Evolutionary conservation across 2,888 invertebrate genomes (phyloP).

Genomic region (Erebia aethiops): DNA sequence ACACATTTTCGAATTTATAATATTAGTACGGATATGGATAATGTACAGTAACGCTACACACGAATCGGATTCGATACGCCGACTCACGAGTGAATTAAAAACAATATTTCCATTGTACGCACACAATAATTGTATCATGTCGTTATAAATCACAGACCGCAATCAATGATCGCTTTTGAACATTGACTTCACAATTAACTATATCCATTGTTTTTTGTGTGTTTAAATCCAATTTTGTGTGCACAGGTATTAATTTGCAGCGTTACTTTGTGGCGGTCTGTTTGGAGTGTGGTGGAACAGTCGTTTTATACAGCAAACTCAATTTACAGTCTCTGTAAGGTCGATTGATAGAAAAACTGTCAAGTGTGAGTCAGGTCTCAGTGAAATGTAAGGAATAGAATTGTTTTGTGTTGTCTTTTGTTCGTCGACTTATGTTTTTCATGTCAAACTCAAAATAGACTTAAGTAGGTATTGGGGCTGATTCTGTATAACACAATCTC

Average conservation of each 20-base stretch:
- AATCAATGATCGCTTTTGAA: conserved; percentile 12
- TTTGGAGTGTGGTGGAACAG: conserved; percentile 11
- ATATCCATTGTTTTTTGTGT: not conserved
- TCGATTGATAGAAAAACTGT: conserved; percentile 1
- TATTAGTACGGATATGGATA: too few relatives aligned
- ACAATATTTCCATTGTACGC: conserved; percentile 33
- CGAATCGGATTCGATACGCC: not conserved
- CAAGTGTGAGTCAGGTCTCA: too few relatives aligned
- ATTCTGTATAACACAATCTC: too few relatives aligned
- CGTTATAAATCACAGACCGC: conserved; percentile 23
- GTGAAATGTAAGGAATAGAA: too few relatives aligned
- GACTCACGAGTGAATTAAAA: conserved; percentile 22
- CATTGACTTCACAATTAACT: not conserved
- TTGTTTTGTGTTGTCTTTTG: too few relatives aligned
- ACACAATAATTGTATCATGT: conserved; percentile 27
- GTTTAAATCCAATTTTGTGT: conserved; percentile 2
- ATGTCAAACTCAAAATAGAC: too few relatives aligned
- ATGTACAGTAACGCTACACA: too few relatives aligned
- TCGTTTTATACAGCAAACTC: conserved; percentile 10
- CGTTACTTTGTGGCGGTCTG: conserved; percentile 8
- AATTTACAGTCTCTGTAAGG: conserved; percentile 12
- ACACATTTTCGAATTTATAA: too few relatives aligned
- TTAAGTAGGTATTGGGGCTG: too few relatives aligned
- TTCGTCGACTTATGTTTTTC: too few relatives aligned
- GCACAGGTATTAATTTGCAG: conserved; percentile 6